Evolutionary conservation across 2,113 vertebrate species (phyloP).

Genomic region (Datnioides undecimradiatus): DNA sequence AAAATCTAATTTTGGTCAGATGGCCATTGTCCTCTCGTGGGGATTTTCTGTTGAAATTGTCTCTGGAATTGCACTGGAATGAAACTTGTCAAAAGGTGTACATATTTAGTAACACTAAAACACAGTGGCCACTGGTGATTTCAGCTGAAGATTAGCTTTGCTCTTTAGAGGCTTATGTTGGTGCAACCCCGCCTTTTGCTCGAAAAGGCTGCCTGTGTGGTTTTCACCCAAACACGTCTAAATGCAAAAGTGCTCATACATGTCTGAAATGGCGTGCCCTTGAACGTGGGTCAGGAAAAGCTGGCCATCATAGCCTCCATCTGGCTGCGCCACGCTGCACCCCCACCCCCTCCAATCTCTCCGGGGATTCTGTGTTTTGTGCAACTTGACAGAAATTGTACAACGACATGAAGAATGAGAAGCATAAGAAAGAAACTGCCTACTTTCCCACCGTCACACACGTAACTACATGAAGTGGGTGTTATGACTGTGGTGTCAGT

Average conservation of each 20-base stretch:
- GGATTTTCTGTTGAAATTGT: not conserved
- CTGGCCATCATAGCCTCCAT: not conserved
- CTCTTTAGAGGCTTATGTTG: not conserved
- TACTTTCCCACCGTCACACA: not conserved
- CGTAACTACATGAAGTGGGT: not conserved
- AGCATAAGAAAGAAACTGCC: not conserved
- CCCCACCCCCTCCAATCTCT: no score
- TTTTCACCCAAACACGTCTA: not conserved
- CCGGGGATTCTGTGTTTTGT: no score
- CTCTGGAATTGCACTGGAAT: not conserved
- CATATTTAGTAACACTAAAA: not conserved
- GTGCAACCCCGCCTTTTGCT: no score
- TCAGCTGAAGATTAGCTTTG: not conserved
- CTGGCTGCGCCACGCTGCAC: not conserved
- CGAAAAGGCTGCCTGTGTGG: no score
- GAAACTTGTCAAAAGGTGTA: not conserved
- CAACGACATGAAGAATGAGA: not conserved
- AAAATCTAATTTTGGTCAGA: not conserved
- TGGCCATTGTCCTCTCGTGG: not conserved
- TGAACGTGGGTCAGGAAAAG: not conserved
- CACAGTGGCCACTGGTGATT: not conserved
- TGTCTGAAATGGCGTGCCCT: not conserved
- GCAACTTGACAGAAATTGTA: not conserved
- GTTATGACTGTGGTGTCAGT: no score
- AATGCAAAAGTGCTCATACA: not conserved